These are phyloP conservation scores for Chelonia mydas DNA, from an alignment of 2,797 vertebrate species.

Conservation along the genomic window DNA sequence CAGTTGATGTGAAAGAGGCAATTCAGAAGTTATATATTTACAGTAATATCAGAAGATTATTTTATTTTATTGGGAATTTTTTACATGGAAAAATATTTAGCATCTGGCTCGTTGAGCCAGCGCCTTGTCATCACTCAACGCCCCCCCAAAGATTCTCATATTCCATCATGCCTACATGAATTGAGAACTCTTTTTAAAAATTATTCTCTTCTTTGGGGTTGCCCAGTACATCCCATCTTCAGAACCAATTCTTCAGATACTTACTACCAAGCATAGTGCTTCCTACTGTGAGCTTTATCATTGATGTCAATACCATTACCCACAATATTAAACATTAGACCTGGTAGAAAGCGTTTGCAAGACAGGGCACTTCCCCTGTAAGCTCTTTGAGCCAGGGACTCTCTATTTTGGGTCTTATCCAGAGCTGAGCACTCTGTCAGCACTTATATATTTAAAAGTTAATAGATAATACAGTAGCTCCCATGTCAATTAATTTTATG, in stretches of 20 bases:
- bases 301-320: not conserved
- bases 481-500: not conserved
- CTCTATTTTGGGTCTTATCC: not conserved
- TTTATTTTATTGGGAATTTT: not conserved
- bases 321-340: not conserved
- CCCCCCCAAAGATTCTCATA: not conserved
- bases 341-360: not conserved
- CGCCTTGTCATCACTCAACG: not conserved
- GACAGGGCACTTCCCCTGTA: not conserved
- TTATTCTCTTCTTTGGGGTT: not conserved
- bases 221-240: not conserved
- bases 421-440: not conserved
- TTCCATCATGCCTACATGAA: not conserved
- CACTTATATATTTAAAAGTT: not conserved
- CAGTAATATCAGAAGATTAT: not conserved
- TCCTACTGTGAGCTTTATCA: not conserved
- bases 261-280: not conserved
- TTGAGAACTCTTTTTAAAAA: not conserved
- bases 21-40: not conserved
- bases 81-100: not conserved
- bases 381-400: not conserved
- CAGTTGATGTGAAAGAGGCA: not conserved
- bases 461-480: not conserved
- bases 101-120: not conserved
- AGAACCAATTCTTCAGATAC: not conserved